Conservation (phyloP, 2,797 vertebrate species). For the Bucorvus abyssinicus region DNA sequence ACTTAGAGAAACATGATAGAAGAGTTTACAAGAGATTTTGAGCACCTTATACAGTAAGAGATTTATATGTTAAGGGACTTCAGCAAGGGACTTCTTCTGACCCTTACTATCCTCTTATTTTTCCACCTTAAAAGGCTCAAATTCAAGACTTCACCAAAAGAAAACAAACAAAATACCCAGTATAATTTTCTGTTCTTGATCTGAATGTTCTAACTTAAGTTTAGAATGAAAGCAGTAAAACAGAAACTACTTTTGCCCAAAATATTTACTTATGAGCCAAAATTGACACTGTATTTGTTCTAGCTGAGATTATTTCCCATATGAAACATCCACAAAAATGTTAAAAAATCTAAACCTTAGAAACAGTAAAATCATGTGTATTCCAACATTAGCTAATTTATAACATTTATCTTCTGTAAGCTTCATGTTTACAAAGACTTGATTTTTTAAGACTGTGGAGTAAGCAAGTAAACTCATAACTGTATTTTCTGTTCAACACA, state of each 20-base stretch:
- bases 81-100: neutral
- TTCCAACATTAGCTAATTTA: neutral
- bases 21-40: neutral
- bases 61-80: neutral
- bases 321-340: neutral
- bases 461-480: neutral
- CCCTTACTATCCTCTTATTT: neutral
- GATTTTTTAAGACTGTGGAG: neutral
- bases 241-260: neutral
- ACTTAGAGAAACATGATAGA: neutral
- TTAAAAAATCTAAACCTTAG: neutral
- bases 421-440: neutral
- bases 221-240: neutral
- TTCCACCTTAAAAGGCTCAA: neutral
- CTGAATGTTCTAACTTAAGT: neutral
- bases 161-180: rapidly evolving
- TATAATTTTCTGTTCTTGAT: neutral
- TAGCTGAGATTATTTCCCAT: neutral
- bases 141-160: neutral
- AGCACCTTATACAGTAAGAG: neutral
- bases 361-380: neutral
- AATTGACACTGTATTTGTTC: neutral
- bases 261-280: neutral
- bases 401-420: neutral
- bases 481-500: neutral